Percentiles rank a stretch among this genome's conserved stretches.
Evolutionary conservation across 2,888 invertebrate species (phyloP).

Genomic region (Punctoribates punctum): DNA sequence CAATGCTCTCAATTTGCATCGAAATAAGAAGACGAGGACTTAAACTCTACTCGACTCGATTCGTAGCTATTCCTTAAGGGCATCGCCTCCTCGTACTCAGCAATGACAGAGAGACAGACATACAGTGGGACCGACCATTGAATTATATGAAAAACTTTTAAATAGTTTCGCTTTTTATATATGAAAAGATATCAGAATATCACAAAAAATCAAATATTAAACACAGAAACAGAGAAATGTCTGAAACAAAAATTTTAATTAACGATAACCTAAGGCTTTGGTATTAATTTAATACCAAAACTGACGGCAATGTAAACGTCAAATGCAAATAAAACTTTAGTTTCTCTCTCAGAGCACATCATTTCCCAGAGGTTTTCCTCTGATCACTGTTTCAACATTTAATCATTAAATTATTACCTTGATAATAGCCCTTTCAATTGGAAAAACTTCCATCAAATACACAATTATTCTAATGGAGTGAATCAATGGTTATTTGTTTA

Average conservation of each 20-base stretch:
- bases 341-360: background rate
- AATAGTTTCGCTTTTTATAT: background rate
- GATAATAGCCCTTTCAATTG: no score
- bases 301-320: background rate
- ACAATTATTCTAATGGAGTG: no score
- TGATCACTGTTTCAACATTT: background rate
- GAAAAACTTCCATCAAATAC: no score
- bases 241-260: slow-evolving; percentile 6
- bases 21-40: slow-evolving; percentile 29
- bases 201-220: background rate
- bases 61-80: slow-evolving; percentile 21
- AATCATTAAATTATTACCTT: no score
- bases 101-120: background rate
- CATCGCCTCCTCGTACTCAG: background rate
- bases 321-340: slow-evolving; percentile 1
- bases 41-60: slow-evolving; percentile 31
- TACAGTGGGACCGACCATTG: background rate
- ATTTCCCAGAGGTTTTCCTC: background rate
- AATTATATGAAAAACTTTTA: slow-evolving; percentile 16
- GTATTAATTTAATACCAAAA: slow-evolving; percentile 5
- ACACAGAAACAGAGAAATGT: background rate
- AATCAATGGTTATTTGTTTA: no score
- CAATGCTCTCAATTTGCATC: slow-evolving; percentile 36
- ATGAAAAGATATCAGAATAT: background rate
- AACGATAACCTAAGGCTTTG: background rate